Evolutionary conservation across 2,113 vertebrate genomes (phyloP).

Genomic region (Dolichallabes microphthalmus): DNA sequence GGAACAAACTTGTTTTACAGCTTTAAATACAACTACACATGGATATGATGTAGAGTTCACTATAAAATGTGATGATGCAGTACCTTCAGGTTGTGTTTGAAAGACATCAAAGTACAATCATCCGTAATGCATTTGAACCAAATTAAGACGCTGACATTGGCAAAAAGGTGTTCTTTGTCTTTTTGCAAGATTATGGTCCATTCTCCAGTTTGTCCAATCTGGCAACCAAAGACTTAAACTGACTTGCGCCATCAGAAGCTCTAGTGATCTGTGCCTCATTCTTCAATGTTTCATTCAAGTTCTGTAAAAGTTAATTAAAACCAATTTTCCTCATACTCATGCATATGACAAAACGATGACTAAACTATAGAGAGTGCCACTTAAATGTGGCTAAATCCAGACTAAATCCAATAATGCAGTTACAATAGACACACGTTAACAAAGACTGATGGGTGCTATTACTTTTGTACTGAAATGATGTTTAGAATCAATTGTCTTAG

Average conservation of each 20-base stretch:
- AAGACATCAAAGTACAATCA: neutral
- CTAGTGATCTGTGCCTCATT: neutral
- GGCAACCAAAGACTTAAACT: neutral
- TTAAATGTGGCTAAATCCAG: neutral
- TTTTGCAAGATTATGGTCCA: neutral
- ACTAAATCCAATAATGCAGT: neutral
- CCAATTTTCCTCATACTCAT: neutral
- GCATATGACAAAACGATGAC: neutral
- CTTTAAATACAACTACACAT: neutral
- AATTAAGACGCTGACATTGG: neutral
- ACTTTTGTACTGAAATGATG: neutral
- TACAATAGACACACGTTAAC: neutral
- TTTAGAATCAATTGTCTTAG: neutral
- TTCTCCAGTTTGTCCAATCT: neutral
- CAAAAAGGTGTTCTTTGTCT: neutral
- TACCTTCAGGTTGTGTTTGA: neutral
- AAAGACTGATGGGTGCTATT: neutral
- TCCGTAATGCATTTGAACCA: neutral
- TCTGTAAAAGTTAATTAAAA: neutral
- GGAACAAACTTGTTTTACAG: neutral
- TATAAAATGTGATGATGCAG: neutral
- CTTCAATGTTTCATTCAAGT: neutral
- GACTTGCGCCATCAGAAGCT: neutral
- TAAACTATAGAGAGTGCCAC: neutral
- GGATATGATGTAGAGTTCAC: neutral